Conservation (phyloP, 2,113 vertebrate species). For the Catharus fuscescens region DNA sequence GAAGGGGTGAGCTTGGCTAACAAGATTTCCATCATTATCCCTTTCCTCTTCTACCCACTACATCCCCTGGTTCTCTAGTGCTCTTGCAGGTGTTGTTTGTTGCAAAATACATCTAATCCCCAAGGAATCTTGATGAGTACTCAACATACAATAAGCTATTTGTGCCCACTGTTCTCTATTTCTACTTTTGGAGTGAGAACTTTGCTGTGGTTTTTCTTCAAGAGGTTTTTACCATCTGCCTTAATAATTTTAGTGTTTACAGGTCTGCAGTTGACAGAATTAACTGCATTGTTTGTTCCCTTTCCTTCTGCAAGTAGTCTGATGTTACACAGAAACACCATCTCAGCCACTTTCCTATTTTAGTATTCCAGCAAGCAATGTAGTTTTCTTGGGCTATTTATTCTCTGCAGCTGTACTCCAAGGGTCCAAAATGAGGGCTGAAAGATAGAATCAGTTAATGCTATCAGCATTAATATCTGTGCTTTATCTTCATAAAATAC, state of each 20-base stretch:
- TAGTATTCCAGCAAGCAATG: not conserved
- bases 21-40: conserved; percentile 19
- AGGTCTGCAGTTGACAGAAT: not conserved
- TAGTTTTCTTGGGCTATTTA: not conserved
- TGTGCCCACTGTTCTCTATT: not conserved
- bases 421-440: not conserved
- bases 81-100: conserved; percentile 65
- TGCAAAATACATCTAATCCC: conserved; percentile 29
- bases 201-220: not conserved
- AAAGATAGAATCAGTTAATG: not conserved
- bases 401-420: not conserved
- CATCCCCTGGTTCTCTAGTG: not conserved
- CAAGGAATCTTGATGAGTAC: conserved; percentile 12
- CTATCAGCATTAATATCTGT: not conserved
- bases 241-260: not conserved
- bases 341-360: not conserved
- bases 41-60: conserved; percentile 16
- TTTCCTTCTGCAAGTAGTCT: not conserved
- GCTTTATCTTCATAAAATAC: not conserved
- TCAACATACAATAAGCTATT: not conserved
- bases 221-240: not conserved
- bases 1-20: conserved; percentile 8
- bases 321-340: not conserved
- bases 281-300: not conserved
- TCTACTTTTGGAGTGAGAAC: conserved; percentile 7